phyloP scores from a whole-genome alignment of 2,888 invertebrate genomes.

The Chironomus riparius region DNA sequence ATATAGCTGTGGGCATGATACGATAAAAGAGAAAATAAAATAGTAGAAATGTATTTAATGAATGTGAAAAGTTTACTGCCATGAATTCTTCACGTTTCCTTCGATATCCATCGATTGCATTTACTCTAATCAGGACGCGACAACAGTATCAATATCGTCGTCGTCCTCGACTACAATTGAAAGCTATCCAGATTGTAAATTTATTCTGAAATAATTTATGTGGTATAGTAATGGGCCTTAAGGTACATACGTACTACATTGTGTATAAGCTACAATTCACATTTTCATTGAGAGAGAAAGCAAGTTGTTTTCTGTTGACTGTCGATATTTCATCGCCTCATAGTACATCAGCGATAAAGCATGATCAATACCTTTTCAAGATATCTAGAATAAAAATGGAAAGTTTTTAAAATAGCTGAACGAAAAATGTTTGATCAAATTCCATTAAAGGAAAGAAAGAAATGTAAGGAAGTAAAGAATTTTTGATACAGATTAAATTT shows the following conservation, averaged over 20 bases:
- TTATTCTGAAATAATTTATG: neutral
- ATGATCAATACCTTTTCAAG: neutral
- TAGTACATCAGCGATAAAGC: neutral
- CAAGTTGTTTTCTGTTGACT: neutral
- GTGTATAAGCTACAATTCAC: too few relatives aligned
- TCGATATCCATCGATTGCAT: neutral
- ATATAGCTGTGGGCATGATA: neutral
- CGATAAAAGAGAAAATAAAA: neutral
- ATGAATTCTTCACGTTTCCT: conserved; percentile 9
- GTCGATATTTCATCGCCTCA: neutral
- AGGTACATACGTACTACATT: too few relatives aligned
- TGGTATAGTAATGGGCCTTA: neutral
- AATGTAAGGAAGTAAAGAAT: too few relatives aligned
- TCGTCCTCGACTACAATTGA: too few relatives aligned
- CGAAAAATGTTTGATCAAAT: neutral
- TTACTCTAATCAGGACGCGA: neutral
- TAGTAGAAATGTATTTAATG: neutral
- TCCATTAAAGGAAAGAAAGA: neutral
- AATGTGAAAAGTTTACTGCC: neutral
- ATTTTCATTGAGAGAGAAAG: too few relatives aligned
- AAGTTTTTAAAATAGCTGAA: neutral
- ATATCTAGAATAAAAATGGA: neutral
- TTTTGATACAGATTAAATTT: too few relatives aligned
- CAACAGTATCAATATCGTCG: too few relatives aligned
- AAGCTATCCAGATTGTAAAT: neutral